phyloP scores from a whole-genome alignment of 2,797 vertebrate species.

The Thamnophis elegans region DNA sequence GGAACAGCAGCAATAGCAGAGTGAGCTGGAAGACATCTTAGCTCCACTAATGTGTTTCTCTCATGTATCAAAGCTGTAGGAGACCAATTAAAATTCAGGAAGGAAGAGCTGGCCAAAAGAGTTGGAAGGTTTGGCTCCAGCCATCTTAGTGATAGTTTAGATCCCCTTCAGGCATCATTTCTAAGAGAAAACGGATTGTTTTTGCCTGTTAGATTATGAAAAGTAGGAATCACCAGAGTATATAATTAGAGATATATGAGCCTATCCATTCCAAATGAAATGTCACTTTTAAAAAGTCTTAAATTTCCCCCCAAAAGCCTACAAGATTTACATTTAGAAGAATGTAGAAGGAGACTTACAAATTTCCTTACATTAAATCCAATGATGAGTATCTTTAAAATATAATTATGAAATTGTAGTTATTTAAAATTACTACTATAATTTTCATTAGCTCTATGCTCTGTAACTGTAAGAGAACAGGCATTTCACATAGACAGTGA shows the following conservation, averaged over 20 bases:
- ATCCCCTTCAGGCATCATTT: slow-evolving; percentile 47
- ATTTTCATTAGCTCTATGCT: not conserved
- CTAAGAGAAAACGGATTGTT: slow-evolving; percentile 43
- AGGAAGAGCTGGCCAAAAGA: slow-evolving; percentile 62
- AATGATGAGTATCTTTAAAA: not conserved
- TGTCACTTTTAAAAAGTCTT: not conserved
- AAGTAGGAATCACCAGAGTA: slow-evolving; percentile 44
- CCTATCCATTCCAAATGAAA: not conserved
- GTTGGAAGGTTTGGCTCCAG: slow-evolving; percentile 72
- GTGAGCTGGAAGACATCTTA: slow-evolving; percentile 57
- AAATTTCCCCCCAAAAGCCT: not conserved
- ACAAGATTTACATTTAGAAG: not conserved
- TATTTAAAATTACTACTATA: not conserved
- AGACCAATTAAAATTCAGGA: slow-evolving; percentile 77
- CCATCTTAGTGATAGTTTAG: slow-evolving; percentile 63
- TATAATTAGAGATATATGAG: slow-evolving; percentile 1
- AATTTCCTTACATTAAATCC: not conserved
- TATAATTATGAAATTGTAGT: not conserved
- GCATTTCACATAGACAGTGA: no score
- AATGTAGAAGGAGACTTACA: not conserved
- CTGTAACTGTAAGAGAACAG: not conserved
- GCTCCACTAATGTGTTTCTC: slow-evolving; percentile 75
- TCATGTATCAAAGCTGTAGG: slow-evolving; percentile 74
- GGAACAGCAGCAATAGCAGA: slow-evolving; percentile 57
- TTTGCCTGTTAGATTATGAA: slow-evolving; percentile 41